A percentile compares a stretch with the other conserved stretches of the same genome.
phyloP scores from a whole-genome alignment of 2,113 vertebrate species.

The Steatornis caripensis region DNA sequence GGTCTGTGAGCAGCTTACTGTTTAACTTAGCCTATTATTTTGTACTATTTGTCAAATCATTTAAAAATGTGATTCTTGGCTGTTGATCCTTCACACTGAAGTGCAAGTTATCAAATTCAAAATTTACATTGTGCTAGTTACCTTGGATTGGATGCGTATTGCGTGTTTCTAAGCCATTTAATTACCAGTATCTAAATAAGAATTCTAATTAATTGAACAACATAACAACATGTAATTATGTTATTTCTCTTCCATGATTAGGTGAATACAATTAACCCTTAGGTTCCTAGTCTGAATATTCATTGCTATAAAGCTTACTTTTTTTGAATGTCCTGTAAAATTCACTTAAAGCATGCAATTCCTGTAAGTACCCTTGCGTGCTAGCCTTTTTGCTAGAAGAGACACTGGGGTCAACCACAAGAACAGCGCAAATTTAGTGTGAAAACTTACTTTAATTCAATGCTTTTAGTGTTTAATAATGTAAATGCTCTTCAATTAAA shows the following conservation, averaged over 20 bases:
- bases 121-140: background rate
- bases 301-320: background rate
- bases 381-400: background rate
- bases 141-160: background rate
- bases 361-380: background rate
- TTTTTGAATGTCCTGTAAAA: background rate
- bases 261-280: background rate
- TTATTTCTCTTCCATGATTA: background rate
- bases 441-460: background rate
- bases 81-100: background rate
- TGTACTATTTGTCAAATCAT: background rate
- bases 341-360: background rate
- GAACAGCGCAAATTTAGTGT: background rate
- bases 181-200: background rate
- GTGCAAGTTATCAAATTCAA: background rate
- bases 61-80: background rate
- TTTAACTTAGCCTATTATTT: background rate
- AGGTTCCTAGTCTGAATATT: background rate
- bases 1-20: background rate
- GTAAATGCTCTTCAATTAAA: background rate
- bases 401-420: background rate
- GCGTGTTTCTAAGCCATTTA: background rate
- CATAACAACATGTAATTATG: background rate
- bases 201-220: background rate
- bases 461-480: background rate